phyloP scores from a whole-genome alignment of 2,888 invertebrate genomes.

The Himalopsyche japonica region DNA sequence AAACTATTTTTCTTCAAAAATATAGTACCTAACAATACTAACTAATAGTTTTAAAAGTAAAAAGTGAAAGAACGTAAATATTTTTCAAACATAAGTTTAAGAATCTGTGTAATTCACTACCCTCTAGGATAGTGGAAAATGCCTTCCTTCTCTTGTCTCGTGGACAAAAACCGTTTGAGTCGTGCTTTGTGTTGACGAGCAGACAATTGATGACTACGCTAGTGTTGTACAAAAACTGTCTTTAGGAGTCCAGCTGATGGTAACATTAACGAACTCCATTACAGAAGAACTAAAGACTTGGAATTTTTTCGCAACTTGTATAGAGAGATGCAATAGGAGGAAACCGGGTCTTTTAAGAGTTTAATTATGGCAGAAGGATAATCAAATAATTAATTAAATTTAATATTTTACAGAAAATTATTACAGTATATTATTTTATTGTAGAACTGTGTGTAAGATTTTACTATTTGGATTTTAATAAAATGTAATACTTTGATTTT shows the following conservation, averaged over 20 bases:
- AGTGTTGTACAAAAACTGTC: conserved; percentile 11
- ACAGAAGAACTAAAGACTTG: conserved; percentile 13
- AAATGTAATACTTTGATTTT: too few species aligned
- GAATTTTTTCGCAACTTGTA: background rate
- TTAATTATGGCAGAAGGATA: background rate
- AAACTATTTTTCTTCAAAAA: too few species aligned
- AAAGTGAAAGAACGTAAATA: too few species aligned
- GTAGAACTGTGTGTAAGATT: too few species aligned
- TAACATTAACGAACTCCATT: conserved; percentile 24
- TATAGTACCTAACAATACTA: too few species aligned
- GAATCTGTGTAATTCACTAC: background rate
- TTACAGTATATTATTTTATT: too few species aligned
- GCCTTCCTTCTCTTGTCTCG: background rate
- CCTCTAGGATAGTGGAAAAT: background rate
- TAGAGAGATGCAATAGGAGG: background rate
- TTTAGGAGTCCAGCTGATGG: conserved; percentile 5
- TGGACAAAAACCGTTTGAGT: conserved; percentile 19
- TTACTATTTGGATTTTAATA: too few species aligned
- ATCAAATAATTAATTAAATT: too few species aligned
- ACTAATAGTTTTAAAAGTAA: too few species aligned
- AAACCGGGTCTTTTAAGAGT: background rate
- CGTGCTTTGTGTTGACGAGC: conserved; percentile 26
- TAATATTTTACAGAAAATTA: too few species aligned
- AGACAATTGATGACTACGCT: conserved; percentile 27
- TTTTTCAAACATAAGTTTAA: background rate